Conservation (phyloP, 2,888 invertebrate genomes). For the Meiosimyza decipiens region DNA sequence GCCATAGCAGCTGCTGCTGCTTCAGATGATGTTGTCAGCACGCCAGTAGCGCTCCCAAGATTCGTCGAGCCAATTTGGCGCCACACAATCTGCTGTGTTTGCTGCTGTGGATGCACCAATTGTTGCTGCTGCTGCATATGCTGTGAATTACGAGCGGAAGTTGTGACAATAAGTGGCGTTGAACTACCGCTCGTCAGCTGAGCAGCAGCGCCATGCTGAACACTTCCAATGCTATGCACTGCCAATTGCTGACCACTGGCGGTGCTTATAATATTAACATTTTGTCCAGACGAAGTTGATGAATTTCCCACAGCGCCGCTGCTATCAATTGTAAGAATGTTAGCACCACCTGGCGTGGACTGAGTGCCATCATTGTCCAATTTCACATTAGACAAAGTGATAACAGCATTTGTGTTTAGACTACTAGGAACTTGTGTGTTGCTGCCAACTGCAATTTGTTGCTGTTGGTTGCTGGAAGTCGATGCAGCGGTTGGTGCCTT, state of each 20-base stretch:
- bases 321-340: slow-evolving; percentile 42
- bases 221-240: slow-evolving; percentile 57
- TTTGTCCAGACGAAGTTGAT: slow-evolving; percentile 44
- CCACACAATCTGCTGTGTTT: slow-evolving; percentile 60
- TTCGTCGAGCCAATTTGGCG: slow-evolving; percentile 58
- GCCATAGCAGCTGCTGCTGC: slow-evolving; percentile 51
- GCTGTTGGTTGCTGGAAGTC: slow-evolving; percentile 27
- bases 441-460: slow-evolving; percentile 25
- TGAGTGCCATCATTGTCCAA: slow-evolving; percentile 55
- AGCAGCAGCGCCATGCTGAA: slow-evolving; percentile 49
- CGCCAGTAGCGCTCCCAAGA: slow-evolving; percentile 51
- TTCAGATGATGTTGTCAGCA: slow-evolving; percentile 54
- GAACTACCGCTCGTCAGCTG: slow-evolving; percentile 39
- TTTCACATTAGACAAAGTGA: slow-evolving; percentile 61
- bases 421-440: slow-evolving; percentile 53
- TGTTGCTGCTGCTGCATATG: slow-evolving; percentile 51
- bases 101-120: slow-evolving; percentile 51
- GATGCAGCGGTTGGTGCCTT: slow-evolving; percentile 54
- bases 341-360: slow-evolving; percentile 33
- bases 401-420: slow-evolving; percentile 58
- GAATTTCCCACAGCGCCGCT: slow-evolving; percentile 23
- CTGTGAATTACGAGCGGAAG: slow-evolving; percentile 54
- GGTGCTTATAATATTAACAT: slow-evolving; percentile 59
- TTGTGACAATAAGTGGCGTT: slow-evolving; percentile 58
- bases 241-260: slow-evolving; percentile 61